Conservation (phyloP, 2,797 vertebrate genomes). For the Siniperca obscura region DNA sequence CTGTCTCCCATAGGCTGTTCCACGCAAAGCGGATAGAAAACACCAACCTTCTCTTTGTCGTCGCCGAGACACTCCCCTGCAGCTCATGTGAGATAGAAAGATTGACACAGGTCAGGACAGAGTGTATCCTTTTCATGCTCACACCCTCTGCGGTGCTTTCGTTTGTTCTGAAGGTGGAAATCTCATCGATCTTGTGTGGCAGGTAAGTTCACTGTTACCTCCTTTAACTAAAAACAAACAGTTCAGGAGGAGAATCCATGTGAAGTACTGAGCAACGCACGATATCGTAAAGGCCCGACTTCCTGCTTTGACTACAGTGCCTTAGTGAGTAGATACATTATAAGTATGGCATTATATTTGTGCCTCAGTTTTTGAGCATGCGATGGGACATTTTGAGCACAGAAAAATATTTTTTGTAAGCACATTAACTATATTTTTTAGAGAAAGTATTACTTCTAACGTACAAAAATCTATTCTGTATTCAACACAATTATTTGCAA, state of each 20-base stretch:
- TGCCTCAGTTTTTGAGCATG: neutral
- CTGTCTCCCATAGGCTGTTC: constrained; percentile 87
- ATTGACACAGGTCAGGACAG: constrained; percentile 91
- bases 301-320: constrained; percentile 98
- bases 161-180: constrained; percentile 19
- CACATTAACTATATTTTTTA: neutral
- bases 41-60: constrained; percentile 97
- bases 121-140: constrained; percentile 91
- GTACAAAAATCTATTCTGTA: neutral
- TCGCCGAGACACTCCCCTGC: constrained; percentile 96
- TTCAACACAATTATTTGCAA: neutral
- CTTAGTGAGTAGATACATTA: constrained; percentile 83
- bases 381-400: neutral
- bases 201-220: constrained; percentile 4
- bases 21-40: constrained; percentile 93
- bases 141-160: neutral
- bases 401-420: neutral
- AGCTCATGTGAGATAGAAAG: constrained; percentile 95
- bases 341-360: neutral
- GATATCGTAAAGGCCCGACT: constrained; percentile 95
- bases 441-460: neutral
- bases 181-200: constrained; percentile 10
- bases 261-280: constrained; percentile 92
- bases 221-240: constrained; percentile 76
- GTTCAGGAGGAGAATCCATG: constrained; percentile 91